These are phyloP conservation scores for Syngnathus scovelli DNA, from an alignment of 2,113 vertebrate species.

Conservation along the genomic window DNA sequence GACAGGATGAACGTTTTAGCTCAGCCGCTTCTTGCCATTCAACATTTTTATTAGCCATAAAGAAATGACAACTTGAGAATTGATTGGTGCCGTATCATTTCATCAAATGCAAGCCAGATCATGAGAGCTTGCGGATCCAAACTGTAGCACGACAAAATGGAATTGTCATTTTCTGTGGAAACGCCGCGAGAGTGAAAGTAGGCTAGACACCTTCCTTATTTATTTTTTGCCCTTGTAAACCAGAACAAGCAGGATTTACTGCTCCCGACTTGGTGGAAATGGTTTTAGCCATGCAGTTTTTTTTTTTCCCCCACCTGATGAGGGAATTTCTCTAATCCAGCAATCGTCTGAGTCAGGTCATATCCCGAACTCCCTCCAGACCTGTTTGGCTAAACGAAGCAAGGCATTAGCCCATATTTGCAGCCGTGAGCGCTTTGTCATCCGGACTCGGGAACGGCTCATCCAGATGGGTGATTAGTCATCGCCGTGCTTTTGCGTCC, in stretches of 20 bases:
- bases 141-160: too few species aligned
- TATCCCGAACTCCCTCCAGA: constrained; percentile 14
- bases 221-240: too few species aligned
- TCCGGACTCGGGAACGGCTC: constrained; percentile 40
- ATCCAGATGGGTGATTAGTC: constrained; percentile 63
- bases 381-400: constrained; percentile 49
- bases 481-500: constrained; percentile 28
- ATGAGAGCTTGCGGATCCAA: too few species aligned
- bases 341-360: constrained; percentile 49
- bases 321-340: constrained; percentile 8
- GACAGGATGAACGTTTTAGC: too few species aligned
- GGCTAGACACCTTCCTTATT: too few species aligned
- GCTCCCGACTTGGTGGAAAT: background rate
- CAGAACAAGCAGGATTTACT: background rate
- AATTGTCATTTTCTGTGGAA: background rate
- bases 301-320: background rate
- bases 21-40: too few species aligned
- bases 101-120: too few species aligned
- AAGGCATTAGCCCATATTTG: constrained; percentile 59
- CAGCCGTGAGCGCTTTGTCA: constrained; percentile 48
- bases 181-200: background rate
- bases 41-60: too few species aligned
- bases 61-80: too few species aligned
- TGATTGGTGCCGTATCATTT: too few species aligned
- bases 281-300: background rate